Evolutionary conservation across 2,888 invertebrate species (phyloP).

Genomic region (Metopia argyrocephala): DNA sequence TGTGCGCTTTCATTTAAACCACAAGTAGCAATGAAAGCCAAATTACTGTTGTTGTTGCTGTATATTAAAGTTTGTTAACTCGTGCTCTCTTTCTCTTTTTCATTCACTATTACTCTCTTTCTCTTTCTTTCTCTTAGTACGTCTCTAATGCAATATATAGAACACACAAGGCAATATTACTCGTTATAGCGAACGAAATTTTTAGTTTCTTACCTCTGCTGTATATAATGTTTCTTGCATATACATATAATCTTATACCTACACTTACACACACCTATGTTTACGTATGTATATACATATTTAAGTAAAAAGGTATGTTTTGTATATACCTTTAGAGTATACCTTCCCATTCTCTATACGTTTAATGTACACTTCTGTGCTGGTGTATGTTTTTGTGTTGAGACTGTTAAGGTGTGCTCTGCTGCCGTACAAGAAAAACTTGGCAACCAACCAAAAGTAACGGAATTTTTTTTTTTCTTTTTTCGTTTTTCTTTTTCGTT

Average conservation of each 20-base stretch:
- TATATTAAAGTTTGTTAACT: constrained; percentile 34
- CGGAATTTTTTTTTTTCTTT: constrained; percentile 66
- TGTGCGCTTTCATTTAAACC: constrained; percentile 31
- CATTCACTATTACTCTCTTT: neutral
- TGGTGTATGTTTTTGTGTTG: constrained; percentile 47
- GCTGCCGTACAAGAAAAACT: constrained; percentile 67
- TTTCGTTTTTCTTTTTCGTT: constrained; percentile 44
- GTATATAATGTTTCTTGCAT: constrained; percentile 21
- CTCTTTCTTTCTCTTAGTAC: neutral
- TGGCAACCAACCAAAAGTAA: constrained; percentile 77
- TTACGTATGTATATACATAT: constrained; percentile 2
- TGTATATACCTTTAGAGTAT: constrained; percentile 28
- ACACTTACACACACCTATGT: neutral
- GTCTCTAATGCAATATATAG: neutral
- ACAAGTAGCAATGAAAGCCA: constrained; percentile 42
- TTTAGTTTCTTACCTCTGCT: constrained; percentile 52
- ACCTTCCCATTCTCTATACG: constrained; percentile 62
- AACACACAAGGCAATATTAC: constrained; percentile 5
- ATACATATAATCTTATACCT: constrained; percentile 5
- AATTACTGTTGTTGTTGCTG: constrained; percentile 1
- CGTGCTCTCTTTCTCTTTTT: constrained; percentile 47
- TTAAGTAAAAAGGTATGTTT: neutral
- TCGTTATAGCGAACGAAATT: constrained; percentile 17
- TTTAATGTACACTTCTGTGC: constrained; percentile 37
- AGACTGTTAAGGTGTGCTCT: constrained; percentile 74